Evolutionary conservation across 2,113 vertebrate genomes (phyloP), one percentile per base, ranked within the genome.

Genomic region (Nyctibius bracteatus): DNA sequence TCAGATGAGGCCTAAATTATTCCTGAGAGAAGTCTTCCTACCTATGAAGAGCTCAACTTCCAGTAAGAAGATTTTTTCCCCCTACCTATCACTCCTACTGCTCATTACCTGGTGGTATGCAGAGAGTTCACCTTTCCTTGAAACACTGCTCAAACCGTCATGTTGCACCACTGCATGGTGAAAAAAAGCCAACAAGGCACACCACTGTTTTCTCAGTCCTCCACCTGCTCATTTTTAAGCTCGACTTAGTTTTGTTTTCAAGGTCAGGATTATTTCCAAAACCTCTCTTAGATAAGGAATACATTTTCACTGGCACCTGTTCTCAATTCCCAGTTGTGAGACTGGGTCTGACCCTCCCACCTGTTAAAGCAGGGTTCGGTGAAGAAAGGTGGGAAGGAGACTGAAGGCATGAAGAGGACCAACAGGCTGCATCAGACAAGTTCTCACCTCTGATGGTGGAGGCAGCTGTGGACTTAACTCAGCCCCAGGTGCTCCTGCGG

Each of bases 301-400:
- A 14, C 28, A 20, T 39, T 54, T 75, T 63, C 67, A 54, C 9
- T 17, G 25, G 4, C 21, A 23, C 8, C 2, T 39, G 15, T 72
- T 54, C 33, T 67, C 4, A 1, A 33, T 6, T 8, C 21, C 18
- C 20, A 10, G 3, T 17, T 39, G 30, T 0, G 1, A 54, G 19
- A 28, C 9, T 21, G 44, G 33, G 13, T 70, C 30, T 70, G 20
- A 44, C 28, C 20, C 14, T 68, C 23, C 8, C 23, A 39, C 28
- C 27, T 2, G 0, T 57, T 33, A 30, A 80, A 55, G 20, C 27
- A 31, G 23, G 9, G 44, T 65, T 86, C 1, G 2, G 8, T 54
- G 51, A 78, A 22, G 31, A 70, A 91, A n/a, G 19, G 5, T 37
- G 11, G 16, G 51, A 93, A 81, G 55, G n/a, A 72, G 14, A 8